A percentile compares a stretch with the other conserved stretches of the same genome.
phyloP scores from a whole-genome alignment of 2,797 vertebrate genomes.

The Bradypus variegatus region DNA sequence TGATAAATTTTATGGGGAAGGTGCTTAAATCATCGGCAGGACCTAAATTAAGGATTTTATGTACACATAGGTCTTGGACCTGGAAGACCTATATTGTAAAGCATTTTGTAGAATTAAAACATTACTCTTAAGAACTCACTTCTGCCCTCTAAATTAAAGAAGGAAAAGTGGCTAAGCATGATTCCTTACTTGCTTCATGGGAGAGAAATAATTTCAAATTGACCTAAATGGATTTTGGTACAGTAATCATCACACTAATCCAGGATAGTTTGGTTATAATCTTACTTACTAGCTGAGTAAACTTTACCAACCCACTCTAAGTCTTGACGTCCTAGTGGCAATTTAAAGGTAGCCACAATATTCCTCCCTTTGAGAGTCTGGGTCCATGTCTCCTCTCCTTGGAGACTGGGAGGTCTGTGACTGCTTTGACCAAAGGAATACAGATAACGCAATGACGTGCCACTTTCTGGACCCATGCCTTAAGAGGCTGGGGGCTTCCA shows the following conservation, averaged over 20 bases:
- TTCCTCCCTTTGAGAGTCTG: not conserved
- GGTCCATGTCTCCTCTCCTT: not conserved
- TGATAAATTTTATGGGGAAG: not conserved
- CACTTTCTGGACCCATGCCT: not conserved
- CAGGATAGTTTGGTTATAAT: not conserved
- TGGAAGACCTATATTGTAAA: not conserved
- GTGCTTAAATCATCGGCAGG: not conserved
- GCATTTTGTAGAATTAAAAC: not conserved
- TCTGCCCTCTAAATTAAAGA: not conserved
- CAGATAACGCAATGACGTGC: not conserved
- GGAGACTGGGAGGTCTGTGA: not conserved
- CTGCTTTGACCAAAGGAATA: not conserved
- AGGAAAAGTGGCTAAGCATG: not conserved
- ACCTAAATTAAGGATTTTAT: not conserved
- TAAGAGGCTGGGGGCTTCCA: not conserved
- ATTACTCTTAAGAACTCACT: not conserved
- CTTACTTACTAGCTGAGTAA: not conserved
- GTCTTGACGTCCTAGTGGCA: not conserved
- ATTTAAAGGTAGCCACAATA: not conserved
- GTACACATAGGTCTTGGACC: not conserved
- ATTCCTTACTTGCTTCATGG: not conserved
- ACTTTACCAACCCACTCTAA: not conserved
- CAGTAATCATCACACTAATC: not conserved
- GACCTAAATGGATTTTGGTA: not conserved
- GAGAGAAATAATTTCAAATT: slow-evolving; percentile 1